Percentiles rank a stretch among this genome's conserved stretches.
Evolutionary conservation across 2,113 vertebrate genomes (phyloP).

Genomic region (Smithornis capensis): DNA sequence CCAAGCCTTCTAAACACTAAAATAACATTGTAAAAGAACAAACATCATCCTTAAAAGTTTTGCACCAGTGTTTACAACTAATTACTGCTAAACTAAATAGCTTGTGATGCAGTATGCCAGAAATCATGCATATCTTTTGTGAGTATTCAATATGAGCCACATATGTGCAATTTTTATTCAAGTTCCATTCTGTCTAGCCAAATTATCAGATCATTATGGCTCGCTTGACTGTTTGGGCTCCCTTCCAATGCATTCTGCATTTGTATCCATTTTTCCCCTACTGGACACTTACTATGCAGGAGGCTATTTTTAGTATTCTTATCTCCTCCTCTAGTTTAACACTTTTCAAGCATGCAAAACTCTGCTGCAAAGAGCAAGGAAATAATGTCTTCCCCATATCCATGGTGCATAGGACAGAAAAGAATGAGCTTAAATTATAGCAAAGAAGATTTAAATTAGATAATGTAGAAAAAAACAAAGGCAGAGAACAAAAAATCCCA

Average conservation of each 20-base stretch:
- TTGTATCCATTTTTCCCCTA: neutral
- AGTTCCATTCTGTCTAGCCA: conserved; percentile 44
- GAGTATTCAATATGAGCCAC: neutral
- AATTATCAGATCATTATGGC: conserved; percentile 43
- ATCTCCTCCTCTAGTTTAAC: neutral
- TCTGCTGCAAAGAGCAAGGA: neutral
- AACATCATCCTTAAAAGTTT: neutral
- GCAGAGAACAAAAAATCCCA: neutral
- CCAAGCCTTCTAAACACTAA: neutral
- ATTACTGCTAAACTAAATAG: conserved; percentile 22
- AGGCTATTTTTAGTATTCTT: conserved; percentile 4
- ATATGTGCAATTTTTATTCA: conserved; percentile 31
- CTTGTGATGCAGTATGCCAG: neutral
- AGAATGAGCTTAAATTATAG: neutral
- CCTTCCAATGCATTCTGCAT: neutral
- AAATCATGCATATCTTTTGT: conserved; percentile 4
- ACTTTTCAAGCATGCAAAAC: neutral
- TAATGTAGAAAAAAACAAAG: neutral
- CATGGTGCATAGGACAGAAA: neutral
- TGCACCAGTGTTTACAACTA: neutral
- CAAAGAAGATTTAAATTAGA: neutral
- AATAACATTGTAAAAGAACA: neutral
- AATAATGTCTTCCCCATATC: neutral
- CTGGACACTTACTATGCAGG: conserved; percentile 5
- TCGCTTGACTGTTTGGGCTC: neutral